phyloP scores from a whole-genome alignment of 2,888 invertebrate genomes.

The Hyalella azteca region DNA sequence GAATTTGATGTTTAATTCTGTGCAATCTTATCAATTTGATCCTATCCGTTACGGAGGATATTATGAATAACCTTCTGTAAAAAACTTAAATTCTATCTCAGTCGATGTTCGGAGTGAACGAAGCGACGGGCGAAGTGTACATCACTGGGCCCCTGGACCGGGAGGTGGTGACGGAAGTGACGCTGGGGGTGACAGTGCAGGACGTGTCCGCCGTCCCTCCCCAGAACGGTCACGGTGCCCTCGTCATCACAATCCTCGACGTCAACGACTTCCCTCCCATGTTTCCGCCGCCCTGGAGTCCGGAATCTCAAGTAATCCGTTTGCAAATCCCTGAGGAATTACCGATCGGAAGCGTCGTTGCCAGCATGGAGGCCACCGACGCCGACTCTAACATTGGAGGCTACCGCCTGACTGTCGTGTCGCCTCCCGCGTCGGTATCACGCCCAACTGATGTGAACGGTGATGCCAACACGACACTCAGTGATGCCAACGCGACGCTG shows the following conservation, averaged over 20 bases:
- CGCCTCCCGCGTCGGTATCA: neutral
- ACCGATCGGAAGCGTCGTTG: constrained; percentile 77
- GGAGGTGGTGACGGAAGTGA: constrained; percentile 75
- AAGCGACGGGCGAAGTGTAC: constrained; percentile 69
- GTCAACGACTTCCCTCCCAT: constrained; percentile 69
- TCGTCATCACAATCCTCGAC: constrained; percentile 70
- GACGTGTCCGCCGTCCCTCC: constrained; percentile 80
- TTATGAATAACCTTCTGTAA: no score
- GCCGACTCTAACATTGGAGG: constrained; percentile 80
- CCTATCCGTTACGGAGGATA: no score
- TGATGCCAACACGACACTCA: neutral
- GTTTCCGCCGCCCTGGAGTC: constrained; percentile 76
- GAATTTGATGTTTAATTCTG: no score
- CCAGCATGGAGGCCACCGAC: constrained; percentile 79
- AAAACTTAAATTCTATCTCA: no score
- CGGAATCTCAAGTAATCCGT: constrained; percentile 70
- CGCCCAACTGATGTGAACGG: neutral
- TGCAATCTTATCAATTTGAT: no score
- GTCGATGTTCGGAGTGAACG: constrained; percentile 70
- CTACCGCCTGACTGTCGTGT: constrained; percentile 18
- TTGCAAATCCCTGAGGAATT: constrained; percentile 81
- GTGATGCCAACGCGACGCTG: neutral
- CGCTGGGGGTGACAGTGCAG: constrained; percentile 78
- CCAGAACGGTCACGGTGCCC: constrained; percentile 66
- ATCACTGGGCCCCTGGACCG: constrained; percentile 72